Evolutionary conservation across 2,113 vertebrate genomes (phyloP), one percentile per base, ranked within the genome.

Genomic region (Peromyscus leucopus): DNA sequence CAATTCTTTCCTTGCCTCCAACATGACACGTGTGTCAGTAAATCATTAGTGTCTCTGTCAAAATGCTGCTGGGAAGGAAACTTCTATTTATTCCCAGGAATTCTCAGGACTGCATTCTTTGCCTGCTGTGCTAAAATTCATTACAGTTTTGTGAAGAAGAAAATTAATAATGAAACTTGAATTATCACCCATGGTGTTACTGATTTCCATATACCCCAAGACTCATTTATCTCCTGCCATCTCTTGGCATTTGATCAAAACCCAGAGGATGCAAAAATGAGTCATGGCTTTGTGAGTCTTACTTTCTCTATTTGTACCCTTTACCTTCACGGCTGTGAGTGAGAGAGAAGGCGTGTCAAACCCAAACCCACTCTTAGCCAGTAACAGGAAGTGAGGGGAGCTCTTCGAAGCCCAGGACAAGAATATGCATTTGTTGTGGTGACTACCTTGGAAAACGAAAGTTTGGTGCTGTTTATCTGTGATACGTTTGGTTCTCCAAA

Each of bases 211-310:
- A 90, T 89, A 79, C 83, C 59, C 33, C 83, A 95, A 96, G 95
- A 94, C 94, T 97, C 97, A 87, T 90, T 94, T 96, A 97, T 97
- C 97, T 97, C 84, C 96, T 96, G 65, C 95, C 95, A 98, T 97
- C 96, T 96, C 59, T 88, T 97, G 95, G 96, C 96, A 98, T 97
- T 98, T 97, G 93, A 93, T 97, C 92, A 97, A 98, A 96, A 95
- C 42, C 97, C 83, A 90, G 86, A 96, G 95, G 82, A 93, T 89
- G 39, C 92, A 87, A 94, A 96, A 97, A 98, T 98, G 98, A 98
- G 96, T 98, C 97, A 98, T 55, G 75, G 48, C 87, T 98, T 91
- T 15, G 9, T 95, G 91, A 96, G 28, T 61, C 94, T 94, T 79
- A 74, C 97, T 95, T 85, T 96, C 85, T 96, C 89, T 97, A 75